Evolutionary conservation across 2,113 vertebrate species (phyloP).

Genomic region (Puffinus mauretanicus): DNA sequence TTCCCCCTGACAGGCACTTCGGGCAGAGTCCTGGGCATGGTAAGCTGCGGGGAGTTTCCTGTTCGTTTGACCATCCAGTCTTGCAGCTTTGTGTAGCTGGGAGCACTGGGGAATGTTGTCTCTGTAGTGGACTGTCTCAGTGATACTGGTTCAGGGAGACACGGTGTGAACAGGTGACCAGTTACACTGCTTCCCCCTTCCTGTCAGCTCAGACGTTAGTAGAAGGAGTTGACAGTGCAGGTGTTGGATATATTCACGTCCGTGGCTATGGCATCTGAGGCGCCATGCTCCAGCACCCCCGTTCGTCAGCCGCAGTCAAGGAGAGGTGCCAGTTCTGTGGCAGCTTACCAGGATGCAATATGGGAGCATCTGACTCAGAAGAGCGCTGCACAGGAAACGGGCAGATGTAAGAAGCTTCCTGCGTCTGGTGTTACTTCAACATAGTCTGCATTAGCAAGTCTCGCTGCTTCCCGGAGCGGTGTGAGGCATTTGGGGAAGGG

Average conservation of each 20-base stretch:
- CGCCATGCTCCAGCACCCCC: neutral
- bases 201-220: neutral
- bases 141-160: neutral
- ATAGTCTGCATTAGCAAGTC: neutral
- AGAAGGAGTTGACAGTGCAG: neutral
- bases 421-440: neutral
- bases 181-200: neutral
- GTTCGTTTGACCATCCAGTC: accelerated
- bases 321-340: neutral
- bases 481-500: neutral
- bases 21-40: constrained; percentile 84
- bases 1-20: constrained; percentile 82
- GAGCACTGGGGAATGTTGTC: neutral
- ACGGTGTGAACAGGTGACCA: neutral
- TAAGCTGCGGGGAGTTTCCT: constrained; percentile 41
- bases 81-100: neutral
- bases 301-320: accelerated
- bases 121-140: neutral
- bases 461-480: neutral
- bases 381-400: accelerated
- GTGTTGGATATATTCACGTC: accelerated
- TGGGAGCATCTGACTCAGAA: neutral
- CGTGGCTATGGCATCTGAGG: neutral
- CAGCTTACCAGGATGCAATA: neutral
- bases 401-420: neutral